Base-by-base conservation (phyloP, 2,888 invertebrate species). In the Rhodophaea formosa region DNA sequence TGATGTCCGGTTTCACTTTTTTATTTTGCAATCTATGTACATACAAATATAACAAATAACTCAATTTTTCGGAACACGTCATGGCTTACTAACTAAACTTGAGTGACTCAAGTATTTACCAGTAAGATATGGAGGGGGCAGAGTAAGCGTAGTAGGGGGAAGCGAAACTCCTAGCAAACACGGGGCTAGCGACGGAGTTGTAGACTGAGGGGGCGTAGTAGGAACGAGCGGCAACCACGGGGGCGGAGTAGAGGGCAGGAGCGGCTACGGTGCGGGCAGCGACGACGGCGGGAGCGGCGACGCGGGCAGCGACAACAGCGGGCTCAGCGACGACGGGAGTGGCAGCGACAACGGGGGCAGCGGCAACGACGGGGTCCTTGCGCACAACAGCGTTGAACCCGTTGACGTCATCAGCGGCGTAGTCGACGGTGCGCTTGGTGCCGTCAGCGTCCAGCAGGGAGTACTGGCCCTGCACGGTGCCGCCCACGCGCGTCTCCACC, bases 311-410 rank as follows among this genome's bases (percentile, higher is more conserved):
- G 43, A 66, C 67, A 5, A 65, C 67, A 8, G 69, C 67, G n/a
- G 73, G 69, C 53, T 70, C 65, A 8, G 71, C 64, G 5, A 70
- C 69, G 3, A 47, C 56, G 7, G 75, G 67, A 39, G 70, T 66
- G 17, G 71, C 63, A 29, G 65, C 63, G 8, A 74, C 68, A 16
- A 74, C 74, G 3, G 80, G 73, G 5, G 77, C 62, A 39, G 76
- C 68, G 14, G 74, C 75, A 30, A 80, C 81, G 62, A 81, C 80
- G 53, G 92, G 86, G 64, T 91, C 91, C 62, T 89, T 91, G 68
- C 87, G 88, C 6, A 93, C 92, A 47, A 92, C 89, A 56, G 92
- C 92, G 79, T 92, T 92, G 82, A 92, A 93, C 7, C 92, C 92
- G 53, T 84, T 84, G 55, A 89, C 69, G 60, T 91, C 87, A 69